These are phyloP conservation scores for Oligia fasciuncula DNA, from an alignment of 2,888 invertebrate genomes.

Conservation along the genomic window DNA sequence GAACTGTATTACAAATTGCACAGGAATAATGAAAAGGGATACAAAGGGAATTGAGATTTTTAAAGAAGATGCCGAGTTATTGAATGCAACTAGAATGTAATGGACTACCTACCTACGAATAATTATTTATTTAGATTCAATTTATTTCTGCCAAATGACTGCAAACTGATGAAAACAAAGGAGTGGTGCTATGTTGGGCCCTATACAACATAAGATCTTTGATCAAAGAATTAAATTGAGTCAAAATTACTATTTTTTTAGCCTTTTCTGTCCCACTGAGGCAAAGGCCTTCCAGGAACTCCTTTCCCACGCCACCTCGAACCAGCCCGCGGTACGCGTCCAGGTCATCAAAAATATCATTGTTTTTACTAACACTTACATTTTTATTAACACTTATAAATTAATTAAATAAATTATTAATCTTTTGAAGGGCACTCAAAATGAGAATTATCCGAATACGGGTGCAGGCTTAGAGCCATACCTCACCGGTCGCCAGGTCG, in stretches of 20 bases:
- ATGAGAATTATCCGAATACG: not conserved
- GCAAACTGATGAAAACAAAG: not conserved
- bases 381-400: not conserved
- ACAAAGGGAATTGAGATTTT: not conserved
- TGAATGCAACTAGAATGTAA: not conserved
- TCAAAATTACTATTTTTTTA: too few relatives aligned
- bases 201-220: not conserved
- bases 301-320: too few relatives aligned
- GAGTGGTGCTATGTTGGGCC: not conserved
- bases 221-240: not conserved
- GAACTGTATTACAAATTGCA: slow-evolving; percentile 49
- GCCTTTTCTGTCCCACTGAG: too few relatives aligned
- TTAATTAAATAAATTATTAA: too few relatives aligned
- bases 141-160: not conserved
- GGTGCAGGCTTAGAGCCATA: not conserved
- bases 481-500: too few relatives aligned
- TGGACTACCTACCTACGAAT: not conserved
- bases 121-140: slow-evolving; percentile 5
- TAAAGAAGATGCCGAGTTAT: too few relatives aligned
- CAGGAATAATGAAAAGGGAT: slow-evolving; percentile 25
- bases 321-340: too few relatives aligned
- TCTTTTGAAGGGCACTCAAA: not conserved
- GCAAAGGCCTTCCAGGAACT: too few relatives aligned
- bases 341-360: too few relatives aligned
- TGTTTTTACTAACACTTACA: not conserved